Conservation (phyloP, 2,113 vertebrate genomes). For the Acrocephalus kingi region DNA sequence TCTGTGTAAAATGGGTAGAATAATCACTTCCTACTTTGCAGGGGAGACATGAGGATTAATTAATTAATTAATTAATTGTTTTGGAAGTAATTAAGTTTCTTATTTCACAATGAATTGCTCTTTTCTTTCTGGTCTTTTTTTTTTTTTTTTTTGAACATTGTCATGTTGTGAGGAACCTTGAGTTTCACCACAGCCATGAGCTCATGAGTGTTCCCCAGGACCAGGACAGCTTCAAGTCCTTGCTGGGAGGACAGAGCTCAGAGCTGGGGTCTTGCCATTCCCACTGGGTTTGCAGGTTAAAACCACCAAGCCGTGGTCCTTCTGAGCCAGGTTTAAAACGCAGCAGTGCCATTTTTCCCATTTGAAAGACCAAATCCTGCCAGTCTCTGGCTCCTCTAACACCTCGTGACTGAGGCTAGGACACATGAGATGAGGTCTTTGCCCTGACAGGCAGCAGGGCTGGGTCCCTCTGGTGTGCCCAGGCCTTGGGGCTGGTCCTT, state of each 20-base stretch:
- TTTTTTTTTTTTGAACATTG: neutral
- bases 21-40: conserved; percentile 48
- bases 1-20: conserved; percentile 8
- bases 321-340: neutral
- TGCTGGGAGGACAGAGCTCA: neutral
- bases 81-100: conserved; percentile 57
- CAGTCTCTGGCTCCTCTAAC: neutral
- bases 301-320: fast-evolving
- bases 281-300: fast-evolving
- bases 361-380: neutral
- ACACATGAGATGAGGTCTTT: neutral
- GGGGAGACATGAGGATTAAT: neutral
- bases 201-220: neutral
- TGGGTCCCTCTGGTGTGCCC: fast-evolving
- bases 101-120: neutral
- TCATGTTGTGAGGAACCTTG: fast-evolving
- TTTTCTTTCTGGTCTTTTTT: fast-evolving
- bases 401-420: fast-evolving
- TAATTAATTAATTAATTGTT: conserved; percentile 51
- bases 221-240: neutral
- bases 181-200: neutral
- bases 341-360: neutral
- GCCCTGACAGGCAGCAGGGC: neutral
- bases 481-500: neutral
- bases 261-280: neutral